Evolutionary conservation across 2,797 vertebrate species (phyloP), one percentile per base, ranked within the genome.

Genomic region (Lagodon rhomboides): DNA sequence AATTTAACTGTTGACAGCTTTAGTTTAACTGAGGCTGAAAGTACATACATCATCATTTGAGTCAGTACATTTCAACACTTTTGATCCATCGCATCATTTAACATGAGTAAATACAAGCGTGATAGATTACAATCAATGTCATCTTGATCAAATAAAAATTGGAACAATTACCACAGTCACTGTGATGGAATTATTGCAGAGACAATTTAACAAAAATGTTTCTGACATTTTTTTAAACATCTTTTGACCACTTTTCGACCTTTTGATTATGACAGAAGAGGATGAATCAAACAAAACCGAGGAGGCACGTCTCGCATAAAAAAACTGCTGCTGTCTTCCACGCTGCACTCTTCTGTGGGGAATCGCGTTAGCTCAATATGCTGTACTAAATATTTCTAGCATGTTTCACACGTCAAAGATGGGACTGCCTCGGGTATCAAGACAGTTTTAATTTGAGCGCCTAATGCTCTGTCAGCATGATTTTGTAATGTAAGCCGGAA

Each of bases 331-430:
- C 50, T 59, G 30, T 51, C 61, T 44, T n/a, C 38, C 25, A 55
- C 23, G n/a, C 41, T 12, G 58, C 8, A 3, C 44, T 51, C 17
- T 47, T 70, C 43, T 13, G 1, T 46, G 43, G 68, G 78, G 60
- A 86, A 25, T 67, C 15, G 1, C 50, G 53, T 50, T 64, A 50
- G 70, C 58, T 84, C 66, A 75, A 84, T 79, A 76, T 74, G 27
- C 69, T 15, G 38, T 22, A 27, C 50, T 77, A 82, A 83, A 79
- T 83, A 66, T 80, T 77, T 86, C 43, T 53, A 73, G 44, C 75
- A 68, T 70, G 69, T 72, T 75, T 77, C 50, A 34, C 49, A 59
- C 2, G 27, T 82, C 73, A 61, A 51, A 80, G 47, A 82, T 41
- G 49, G 58, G 53, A 55, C 73, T 68, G 83, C 76, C 67, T 62